Conservation (phyloP, 2,797 vertebrate species). For the Cuniculus paca region DNA sequence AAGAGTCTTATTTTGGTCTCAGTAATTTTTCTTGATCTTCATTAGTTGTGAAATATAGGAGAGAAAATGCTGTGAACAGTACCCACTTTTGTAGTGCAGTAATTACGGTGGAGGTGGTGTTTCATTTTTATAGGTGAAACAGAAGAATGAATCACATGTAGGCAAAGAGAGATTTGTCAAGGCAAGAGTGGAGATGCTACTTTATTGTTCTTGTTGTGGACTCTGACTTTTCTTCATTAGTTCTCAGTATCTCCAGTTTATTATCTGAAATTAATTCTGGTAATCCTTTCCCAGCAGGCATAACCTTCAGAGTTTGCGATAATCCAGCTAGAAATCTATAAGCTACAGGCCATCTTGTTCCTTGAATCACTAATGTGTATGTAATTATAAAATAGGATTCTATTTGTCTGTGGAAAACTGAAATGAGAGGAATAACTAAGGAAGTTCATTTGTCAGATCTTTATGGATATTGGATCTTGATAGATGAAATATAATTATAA, state of each 20-base stretch:
- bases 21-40: background rate
- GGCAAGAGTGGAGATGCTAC: background rate
- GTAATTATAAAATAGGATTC: constrained; percentile 6
- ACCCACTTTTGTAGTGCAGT: background rate
- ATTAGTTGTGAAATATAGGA: background rate
- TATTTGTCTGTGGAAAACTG: background rate
- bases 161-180: constrained; percentile 29
- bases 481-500: background rate
- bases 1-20: background rate
- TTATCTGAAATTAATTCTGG: constrained; percentile 71
- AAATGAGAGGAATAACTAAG: constrained; percentile 13
- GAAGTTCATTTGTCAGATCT: background rate
- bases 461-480: background rate
- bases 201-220: constrained; percentile 36
- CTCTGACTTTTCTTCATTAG: constrained; percentile 40
- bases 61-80: background rate
- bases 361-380: constrained; percentile 52
- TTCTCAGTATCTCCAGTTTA: constrained; percentile 6
- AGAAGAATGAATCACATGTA: background rate
- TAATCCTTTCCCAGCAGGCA: constrained; percentile 63
- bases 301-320: constrained; percentile 57
- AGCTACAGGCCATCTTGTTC: constrained; percentile 47
- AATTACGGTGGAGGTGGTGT: background rate
- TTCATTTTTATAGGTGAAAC: background rate
- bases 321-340: constrained; percentile 61